Evolutionary conservation across 2,797 vertebrate species (phyloP).

Genomic region (Sebastes diaconus): DNA sequence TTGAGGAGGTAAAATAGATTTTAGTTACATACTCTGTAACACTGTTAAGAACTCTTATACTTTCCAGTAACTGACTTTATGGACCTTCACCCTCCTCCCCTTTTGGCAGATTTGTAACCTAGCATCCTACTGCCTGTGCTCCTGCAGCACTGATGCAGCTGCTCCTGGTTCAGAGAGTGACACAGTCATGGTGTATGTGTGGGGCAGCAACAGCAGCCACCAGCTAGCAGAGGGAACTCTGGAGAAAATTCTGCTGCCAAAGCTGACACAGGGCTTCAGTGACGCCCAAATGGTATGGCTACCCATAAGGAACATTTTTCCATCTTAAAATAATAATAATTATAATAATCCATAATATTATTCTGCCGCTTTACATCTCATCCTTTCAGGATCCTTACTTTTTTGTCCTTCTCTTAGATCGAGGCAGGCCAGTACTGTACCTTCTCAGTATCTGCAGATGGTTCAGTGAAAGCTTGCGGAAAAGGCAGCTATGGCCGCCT

Average conservation of each 20-base stretch:
- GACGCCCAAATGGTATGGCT: conserved; percentile 85
- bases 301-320: neutral
- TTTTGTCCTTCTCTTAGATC: conserved; percentile 72
- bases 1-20: conserved; percentile 81
- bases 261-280: conserved; percentile 86
- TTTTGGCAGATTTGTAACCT: conserved; percentile 82
- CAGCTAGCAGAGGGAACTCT: conserved; percentile 88
- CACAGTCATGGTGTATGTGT: conserved; percentile 84
- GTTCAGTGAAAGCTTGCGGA: conserved; percentile 86
- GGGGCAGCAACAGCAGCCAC: conserved; percentile 90
- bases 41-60: neutral
- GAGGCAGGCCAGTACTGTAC: conserved; percentile 89
- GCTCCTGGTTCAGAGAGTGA: conserved; percentile 75
- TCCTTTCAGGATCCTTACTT: neutral
- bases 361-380: neutral
- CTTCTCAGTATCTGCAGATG: conserved; percentile 85
- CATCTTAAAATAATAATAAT: neutral
- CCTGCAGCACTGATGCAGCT: conserved; percentile 77
- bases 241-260: conserved; percentile 88
- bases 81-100: neutral
- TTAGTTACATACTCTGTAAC: neutral
- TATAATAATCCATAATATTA: neutral
- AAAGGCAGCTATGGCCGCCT: conserved; percentile 88
- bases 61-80: neutral
- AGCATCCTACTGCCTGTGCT: conserved; percentile 85